A percentile compares a stretch with the other conserved stretches of the same genome.
phyloP scores from a whole-genome alignment of 2,797 vertebrate genomes.

The Mormyrus proboscirostris region DNA sequence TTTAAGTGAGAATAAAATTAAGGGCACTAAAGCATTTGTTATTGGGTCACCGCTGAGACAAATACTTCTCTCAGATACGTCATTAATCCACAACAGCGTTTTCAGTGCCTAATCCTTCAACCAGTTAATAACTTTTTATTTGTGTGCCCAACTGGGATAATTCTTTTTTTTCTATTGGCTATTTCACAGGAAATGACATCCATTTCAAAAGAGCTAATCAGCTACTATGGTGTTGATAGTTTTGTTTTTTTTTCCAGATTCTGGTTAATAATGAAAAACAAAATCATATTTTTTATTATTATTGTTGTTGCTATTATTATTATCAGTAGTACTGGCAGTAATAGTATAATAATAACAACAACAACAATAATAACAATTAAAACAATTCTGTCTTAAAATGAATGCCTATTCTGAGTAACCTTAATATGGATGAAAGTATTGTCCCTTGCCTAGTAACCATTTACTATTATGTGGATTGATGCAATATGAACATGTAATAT shows the following conservation, averaged over 20 bases:
- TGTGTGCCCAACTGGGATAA: neutral
- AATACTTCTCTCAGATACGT: neutral
- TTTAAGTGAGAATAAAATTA: neutral
- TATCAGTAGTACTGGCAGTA: neutral
- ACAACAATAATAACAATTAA: neutral
- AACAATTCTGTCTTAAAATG: neutral
- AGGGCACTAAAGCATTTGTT: neutral
- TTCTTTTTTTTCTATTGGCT: neutral
- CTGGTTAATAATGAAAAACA: neutral
- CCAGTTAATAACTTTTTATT: conserved; percentile 5
- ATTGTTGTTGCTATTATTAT: neutral
- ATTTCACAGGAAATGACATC: neutral
- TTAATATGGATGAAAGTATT: neutral
- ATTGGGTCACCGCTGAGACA: neutral
- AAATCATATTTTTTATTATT: neutral
- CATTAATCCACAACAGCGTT: neutral
- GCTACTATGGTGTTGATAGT: neutral
- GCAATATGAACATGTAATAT: neutral
- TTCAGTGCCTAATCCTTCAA: neutral
- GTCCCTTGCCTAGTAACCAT: neutral
- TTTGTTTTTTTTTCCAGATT: neutral
- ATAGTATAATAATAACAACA: neutral
- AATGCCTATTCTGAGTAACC: neutral
- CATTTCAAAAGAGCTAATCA: neutral
- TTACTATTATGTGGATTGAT: neutral